Evolutionary conservation across 2,888 invertebrate species (phyloP).

Genomic region (Chaetoderma sp.): DNA sequence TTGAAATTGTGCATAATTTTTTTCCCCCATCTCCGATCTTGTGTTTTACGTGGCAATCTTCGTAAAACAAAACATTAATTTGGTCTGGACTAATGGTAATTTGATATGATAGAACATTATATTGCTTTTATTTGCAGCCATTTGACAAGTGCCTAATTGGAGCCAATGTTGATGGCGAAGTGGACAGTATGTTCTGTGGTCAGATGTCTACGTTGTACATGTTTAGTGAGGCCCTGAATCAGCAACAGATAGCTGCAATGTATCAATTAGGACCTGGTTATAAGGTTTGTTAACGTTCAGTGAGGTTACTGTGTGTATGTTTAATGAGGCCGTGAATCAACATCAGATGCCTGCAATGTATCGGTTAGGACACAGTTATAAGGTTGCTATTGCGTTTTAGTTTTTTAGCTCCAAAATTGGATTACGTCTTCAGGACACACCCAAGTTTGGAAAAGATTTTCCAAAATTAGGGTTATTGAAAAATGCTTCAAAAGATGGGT

Average conservation of each 20-base stretch:
- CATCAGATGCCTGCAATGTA: slow-evolving; percentile 99
- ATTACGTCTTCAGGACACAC: too few relatives aligned
- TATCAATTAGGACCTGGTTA: slow-evolving; percentile 98
- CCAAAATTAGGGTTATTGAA: too few relatives aligned
- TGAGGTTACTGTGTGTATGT: slow-evolving; percentile 87
- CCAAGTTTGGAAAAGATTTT: too few relatives aligned
- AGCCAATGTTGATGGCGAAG: slow-evolving; percentile 95
- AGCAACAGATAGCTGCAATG: slow-evolving; percentile 98
- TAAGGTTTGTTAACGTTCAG: slow-evolving; percentile 78
- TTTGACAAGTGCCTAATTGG: slow-evolving; percentile 99
- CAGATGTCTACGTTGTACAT: slow-evolving; percentile 99
- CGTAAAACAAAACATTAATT: too few relatives aligned
- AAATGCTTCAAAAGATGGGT: too few relatives aligned
- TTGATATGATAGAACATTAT: too few relatives aligned
- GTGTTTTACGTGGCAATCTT: too few relatives aligned
- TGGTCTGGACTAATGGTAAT: too few relatives aligned
- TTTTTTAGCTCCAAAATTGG: too few relatives aligned
- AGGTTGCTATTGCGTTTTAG: too few relatives aligned
- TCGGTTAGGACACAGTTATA: slow-evolving; percentile 97
- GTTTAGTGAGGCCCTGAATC: slow-evolving; percentile 96
- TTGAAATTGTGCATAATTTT: too few relatives aligned
- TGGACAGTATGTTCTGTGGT: slow-evolving; percentile 97
- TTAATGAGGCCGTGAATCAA: slow-evolving; percentile 95
- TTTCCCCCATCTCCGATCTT: too few relatives aligned
- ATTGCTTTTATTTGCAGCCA: slow-evolving; percentile 80